These are phyloP conservation scores for Pentalonia nigronervosa DNA, from an alignment of 1,140 invertebrate species.

Conservation along the genomic window DNA sequence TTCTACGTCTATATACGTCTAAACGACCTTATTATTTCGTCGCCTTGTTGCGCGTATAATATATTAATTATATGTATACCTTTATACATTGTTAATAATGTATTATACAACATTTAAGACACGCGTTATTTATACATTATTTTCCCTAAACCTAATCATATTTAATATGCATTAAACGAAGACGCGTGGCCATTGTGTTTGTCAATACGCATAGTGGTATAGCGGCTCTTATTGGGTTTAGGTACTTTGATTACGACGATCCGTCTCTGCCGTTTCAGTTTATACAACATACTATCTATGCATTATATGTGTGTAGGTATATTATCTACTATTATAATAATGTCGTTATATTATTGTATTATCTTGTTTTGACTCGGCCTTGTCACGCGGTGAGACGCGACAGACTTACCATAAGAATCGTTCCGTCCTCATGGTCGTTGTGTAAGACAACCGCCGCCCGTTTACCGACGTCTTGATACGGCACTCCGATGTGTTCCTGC, in stretches of 20 bases:
- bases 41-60: neutral
- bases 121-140: neutral
- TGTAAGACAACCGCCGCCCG: conserved; percentile 85
- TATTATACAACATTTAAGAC: neutral
- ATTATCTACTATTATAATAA: neutral
- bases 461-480: conserved; percentile 85
- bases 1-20: neutral
- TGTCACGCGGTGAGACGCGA: neutral
- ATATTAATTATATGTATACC: neutral
- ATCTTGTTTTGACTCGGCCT: neutral
- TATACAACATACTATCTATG: neutral
- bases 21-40: conserved; percentile 15
- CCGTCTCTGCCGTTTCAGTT: neutral
- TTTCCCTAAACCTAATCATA: neutral
- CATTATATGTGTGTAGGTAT: neutral
- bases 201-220: neutral
- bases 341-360: neutral
- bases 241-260: neutral
- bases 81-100: neutral
- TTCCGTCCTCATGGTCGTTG: conserved; percentile 76
- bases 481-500: conserved; percentile 72
- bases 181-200: neutral
- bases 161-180: neutral
- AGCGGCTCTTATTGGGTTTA: neutral
- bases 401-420: conserved; percentile 81